Evolutionary conservation across 2,797 vertebrate species (phyloP).

Genomic region (Myiothlypis coronata): DNA sequence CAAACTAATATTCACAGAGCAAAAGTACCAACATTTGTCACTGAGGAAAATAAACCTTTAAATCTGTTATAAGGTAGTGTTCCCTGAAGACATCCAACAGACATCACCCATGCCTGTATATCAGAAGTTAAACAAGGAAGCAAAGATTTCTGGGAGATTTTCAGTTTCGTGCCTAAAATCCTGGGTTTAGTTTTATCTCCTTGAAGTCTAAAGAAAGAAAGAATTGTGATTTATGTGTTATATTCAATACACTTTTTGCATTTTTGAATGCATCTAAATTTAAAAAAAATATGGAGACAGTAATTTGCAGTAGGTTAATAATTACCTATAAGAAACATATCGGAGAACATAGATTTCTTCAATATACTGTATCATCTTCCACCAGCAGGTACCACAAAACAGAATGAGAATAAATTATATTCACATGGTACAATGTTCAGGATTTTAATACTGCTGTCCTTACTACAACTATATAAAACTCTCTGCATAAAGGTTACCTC

Average conservation of each 20-base stretch:
- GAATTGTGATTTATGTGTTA: neutral
- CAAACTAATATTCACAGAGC: neutral
- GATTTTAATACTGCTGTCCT: conserved; percentile 43
- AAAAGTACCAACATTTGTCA: neutral
- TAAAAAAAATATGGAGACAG: neutral
- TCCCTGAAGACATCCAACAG: neutral
- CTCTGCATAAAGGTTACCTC: conserved; percentile 51
- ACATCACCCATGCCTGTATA: neutral
- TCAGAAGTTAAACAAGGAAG: neutral
- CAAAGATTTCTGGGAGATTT: neutral
- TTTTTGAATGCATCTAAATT: neutral
- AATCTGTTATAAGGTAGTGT: neutral
- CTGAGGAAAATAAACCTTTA: neutral
- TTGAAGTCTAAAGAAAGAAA: neutral
- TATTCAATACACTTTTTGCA: neutral
- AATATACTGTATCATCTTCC: neutral
- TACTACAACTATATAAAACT: conserved; percentile 50
- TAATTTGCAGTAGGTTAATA: neutral
- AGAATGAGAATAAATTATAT: conserved; percentile 45
- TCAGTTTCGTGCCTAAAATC: neutral
- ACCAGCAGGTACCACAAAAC: conserved; percentile 1
- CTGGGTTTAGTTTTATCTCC: neutral
- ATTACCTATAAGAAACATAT: neutral
- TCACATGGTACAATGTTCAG: neutral
- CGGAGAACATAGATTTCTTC: neutral